Percentiles rank a stretch among this genome's conserved stretches.
phyloP scores from a whole-genome alignment of 2,113 vertebrate species.

The Crotalus viridis region DNA sequence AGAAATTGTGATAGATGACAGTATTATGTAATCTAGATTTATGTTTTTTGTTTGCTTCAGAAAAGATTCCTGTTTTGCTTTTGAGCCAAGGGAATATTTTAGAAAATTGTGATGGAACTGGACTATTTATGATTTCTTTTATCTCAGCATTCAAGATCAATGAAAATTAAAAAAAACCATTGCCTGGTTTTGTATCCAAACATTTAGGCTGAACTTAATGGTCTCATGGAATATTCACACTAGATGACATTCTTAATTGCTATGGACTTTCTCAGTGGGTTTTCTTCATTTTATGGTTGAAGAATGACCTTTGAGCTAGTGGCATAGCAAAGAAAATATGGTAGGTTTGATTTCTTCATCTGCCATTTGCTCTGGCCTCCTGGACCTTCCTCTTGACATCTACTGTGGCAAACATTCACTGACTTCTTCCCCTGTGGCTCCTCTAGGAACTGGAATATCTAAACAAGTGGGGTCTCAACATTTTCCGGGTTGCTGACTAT shows the following conservation, averaged over 20 bases:
- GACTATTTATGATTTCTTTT: not conserved
- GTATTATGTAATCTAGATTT: not conserved
- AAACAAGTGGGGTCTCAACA: conserved; percentile 95
- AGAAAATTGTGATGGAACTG: not conserved
- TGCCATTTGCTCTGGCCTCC: not conserved
- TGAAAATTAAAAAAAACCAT: not conserved
- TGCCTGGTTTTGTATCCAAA: not conserved
- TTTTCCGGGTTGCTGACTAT: conserved; percentile 86
- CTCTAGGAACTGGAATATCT: conserved; percentile 86
- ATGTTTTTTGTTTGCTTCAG: not conserved
- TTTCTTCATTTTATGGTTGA: not conserved
- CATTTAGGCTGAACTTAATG: not conserved
- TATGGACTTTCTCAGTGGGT: not conserved
- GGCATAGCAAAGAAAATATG: not conserved
- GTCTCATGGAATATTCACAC: not conserved
- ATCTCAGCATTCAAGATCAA: not conserved
- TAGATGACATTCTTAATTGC: not conserved
- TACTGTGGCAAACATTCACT: not conserved
- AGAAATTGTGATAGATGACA: not conserved
- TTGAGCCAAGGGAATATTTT: not conserved
- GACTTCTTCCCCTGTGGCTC: not conserved
- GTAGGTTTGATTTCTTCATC: not conserved
- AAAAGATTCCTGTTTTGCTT: not conserved
- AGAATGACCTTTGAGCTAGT: not conserved
- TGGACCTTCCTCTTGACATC: not conserved